Base-by-base conservation (phyloP, 2,113 vertebrate genomes). In the Poecilia latipinna region DNA sequence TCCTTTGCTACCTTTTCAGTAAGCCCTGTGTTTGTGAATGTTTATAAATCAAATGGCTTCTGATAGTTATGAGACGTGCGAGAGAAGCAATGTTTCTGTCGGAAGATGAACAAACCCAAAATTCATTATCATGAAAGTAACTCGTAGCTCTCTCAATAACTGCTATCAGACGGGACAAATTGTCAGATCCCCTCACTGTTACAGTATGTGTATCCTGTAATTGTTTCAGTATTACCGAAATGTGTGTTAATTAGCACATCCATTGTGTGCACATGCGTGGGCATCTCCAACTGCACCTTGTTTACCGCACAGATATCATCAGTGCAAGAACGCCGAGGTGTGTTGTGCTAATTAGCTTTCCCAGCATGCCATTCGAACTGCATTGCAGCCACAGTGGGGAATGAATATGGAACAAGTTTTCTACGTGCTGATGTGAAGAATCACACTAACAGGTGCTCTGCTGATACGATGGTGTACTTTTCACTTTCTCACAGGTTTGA, bases 311-410 rank as follows among this genome's bases (percentile, higher is more conserved):
- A 61, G 75, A 87, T 87, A 79, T 87, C 83, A 84, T 86, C 81
- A 81, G 82, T 90, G 82, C 84, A 83, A 88, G 88, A 80, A 85
- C 90, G 88, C 82, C 78, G 89, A 91, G 90, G 90, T 93, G 84
- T 90, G 84, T 86, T 86, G 83, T 83, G 90, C 92, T 94, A 95
- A 93, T 94, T 94, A 94, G 90, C 91, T 93, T 90, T 92, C 93
- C 81, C 93, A 93, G 91, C 93, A 93, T 92, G 93, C 84, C 62
- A 51, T 90, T 91, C 76, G 65, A 93, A 86, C 88, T 89, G 88
- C 91, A 90, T 87, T 82, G 88, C 88, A 90, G 84, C 91, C 91
- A 86, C 87, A 66, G 87, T 89, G 74, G 88, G 92, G 83, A 90
- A 93, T 92, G 86, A 94, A 93, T 94, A 93, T 89, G 86, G 88